Evolutionary conservation across 2,797 vertebrate genomes (phyloP).

Genomic region (Aphelocoma californica): DNA sequence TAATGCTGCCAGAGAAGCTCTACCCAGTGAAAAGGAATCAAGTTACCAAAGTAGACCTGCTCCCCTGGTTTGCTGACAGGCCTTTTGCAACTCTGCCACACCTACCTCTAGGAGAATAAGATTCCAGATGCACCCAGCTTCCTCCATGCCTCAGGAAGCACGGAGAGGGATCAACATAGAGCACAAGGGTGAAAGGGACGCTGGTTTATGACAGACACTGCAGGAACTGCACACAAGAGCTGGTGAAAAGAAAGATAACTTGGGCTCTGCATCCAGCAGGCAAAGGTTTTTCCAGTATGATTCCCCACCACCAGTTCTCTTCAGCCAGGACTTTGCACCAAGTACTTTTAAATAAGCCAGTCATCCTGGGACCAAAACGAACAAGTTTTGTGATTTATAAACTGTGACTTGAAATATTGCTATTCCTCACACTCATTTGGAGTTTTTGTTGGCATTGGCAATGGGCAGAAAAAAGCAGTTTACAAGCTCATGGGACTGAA

Average conservation of each 20-base stretch:
- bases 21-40: background rate
- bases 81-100: background rate
- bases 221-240: background rate
- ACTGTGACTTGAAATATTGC: slow-evolving; percentile 1
- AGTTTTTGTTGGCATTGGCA: background rate
- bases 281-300: background rate
- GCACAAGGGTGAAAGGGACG: background rate
- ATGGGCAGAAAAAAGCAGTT: background rate
- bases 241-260: background rate
- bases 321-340: background rate
- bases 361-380: background rate
- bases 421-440: background rate
- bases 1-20: background rate
- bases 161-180: background rate
- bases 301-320: background rate
- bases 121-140: background rate
- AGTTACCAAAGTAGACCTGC: background rate
- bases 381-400: slow-evolving; percentile 39
- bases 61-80: background rate
- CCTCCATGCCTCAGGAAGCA: accelerated
- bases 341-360: background rate
- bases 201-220: background rate
- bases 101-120: background rate
- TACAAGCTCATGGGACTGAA: background rate
- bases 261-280: background rate